Base-by-base conservation (phyloP, 2,113 vertebrate genomes). In the Caretta caretta region DNA sequence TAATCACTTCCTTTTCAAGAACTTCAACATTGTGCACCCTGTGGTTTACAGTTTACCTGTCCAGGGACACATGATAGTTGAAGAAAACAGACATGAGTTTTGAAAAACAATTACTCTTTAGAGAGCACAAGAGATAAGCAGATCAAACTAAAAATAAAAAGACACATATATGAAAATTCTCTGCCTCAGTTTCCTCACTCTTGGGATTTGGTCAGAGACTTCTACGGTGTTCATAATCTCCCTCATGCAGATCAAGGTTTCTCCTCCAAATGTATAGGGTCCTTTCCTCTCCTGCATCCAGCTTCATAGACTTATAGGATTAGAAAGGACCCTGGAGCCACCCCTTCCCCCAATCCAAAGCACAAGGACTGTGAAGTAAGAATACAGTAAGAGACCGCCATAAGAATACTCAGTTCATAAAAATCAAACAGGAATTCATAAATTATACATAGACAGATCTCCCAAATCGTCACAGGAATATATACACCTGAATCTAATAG, bases 401-500 rank as follows among this genome's bases (percentile, higher is more conserved):
- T 69, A 69, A 69, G 35, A 69, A n/a, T 69, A n/a, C 62, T 38
- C 65, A 38, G 65, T 38, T 38, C 17, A n/a, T 69, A 69, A 38
- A n/a, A 69, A 69, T 69, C 35, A 69, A 69, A 69, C 65, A n/a
- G 17, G 35, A 69, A 38, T n/a, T n/a, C 65, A 69, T n/a, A n/a
- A n/a, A 65, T 65, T 65, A n/a, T 65, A 65, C 16, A 35, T n/a
- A 65, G 31, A 69, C 31, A 69, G 16, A 72, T n/a, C 20, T 8
- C 17, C 19, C 35, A 20, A 72, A 38, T 72, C 8, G 8, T 72
- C 35, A n/a, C n/a, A 72, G 65, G 65, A 72, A 85, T 2, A 50
- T 0, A 17, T 0, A 17, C 0, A 2, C n/a, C 91, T 31, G 65
- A 78, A 84, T 29, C 31, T 75, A 85, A 81, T 0, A 56, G 31